These are phyloP conservation scores for Alloplasta piceator DNA, from an alignment of 2,888 invertebrate species.

Conservation along the genomic window DNA sequence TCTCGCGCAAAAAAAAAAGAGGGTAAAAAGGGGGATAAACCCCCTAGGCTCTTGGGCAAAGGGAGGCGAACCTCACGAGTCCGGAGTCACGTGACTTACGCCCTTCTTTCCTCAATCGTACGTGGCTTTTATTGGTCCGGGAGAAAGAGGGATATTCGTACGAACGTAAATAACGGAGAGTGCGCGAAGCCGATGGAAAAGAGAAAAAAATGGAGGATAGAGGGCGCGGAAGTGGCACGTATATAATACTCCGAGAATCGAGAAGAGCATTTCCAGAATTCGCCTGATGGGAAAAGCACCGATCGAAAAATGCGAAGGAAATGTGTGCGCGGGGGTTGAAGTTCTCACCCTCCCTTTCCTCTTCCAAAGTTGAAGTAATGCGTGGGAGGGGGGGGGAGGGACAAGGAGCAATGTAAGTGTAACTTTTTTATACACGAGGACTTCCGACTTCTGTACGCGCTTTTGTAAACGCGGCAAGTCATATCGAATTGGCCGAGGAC, in stretches of 20 bases:
- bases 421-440: conserved; percentile 59
- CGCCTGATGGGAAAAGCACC: conserved; percentile 59
- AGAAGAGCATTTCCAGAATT: conserved; percentile 17
- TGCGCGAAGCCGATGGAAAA: conserved; percentile 41
- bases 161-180: conserved; percentile 61
- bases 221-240: conserved; percentile 18
- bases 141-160: conserved; percentile 33
- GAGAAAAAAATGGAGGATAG: conserved; percentile 17
- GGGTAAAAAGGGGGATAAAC: conserved; percentile 19
- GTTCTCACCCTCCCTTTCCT: too few species aligned
- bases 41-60: neutral
- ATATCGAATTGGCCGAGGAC: conserved; percentile 70
- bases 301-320: conserved; percentile 25
- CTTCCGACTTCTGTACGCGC: conserved; percentile 64
- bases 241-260: conserved; percentile 25
- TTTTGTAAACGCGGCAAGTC: conserved; percentile 69
- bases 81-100: too few species aligned
- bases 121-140: conserved; percentile 20
- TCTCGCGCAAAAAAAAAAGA: neutral
- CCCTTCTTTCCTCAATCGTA: conserved; percentile 6
- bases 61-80: too few species aligned
- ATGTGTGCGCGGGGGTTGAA: neutral
- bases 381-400: neutral
- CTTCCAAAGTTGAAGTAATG: too few species aligned
- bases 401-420: conserved; percentile 34